Conservation (phyloP, 1,140 invertebrate genomes). For the Macrocentrus cingulum region DNA sequence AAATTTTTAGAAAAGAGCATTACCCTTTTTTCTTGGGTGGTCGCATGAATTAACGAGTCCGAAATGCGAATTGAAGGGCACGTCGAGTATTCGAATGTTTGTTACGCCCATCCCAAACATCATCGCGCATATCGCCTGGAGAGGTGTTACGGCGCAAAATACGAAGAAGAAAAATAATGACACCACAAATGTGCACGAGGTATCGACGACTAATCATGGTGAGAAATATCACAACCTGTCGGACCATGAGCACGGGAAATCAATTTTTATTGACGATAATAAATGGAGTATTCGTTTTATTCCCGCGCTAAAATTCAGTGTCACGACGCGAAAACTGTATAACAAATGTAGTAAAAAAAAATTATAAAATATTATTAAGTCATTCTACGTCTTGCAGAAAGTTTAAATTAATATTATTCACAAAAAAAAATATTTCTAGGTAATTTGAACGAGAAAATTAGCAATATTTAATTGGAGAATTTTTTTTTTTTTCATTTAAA, state of each 20-base stretch:
- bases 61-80: background rate
- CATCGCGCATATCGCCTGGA: background rate
- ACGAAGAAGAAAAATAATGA: constrained; percentile 1
- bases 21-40: background rate
- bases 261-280: background rate
- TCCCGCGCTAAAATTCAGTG: too few relatives aligned
- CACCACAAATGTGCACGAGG: background rate
- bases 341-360: too few relatives aligned
- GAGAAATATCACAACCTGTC: background rate
- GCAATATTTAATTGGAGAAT: too few relatives aligned
- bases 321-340: too few relatives aligned
- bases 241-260: background rate
- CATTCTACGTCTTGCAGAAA: too few relatives aligned
- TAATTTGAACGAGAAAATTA: too few relatives aligned
- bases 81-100: background rate
- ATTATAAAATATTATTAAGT: too few relatives aligned
- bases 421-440: too few relatives aligned
- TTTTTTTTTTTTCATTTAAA: too few relatives aligned
- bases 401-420: too few relatives aligned
- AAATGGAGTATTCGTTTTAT: background rate
- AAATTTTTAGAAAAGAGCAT: too few relatives aligned
- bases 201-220: background rate
- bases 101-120: constrained; percentile 1
- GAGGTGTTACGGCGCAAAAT: background rate
- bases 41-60: background rate